Evolutionary conservation across 2,113 vertebrate species (phyloP), one percentile per base, ranked within the genome.

Genomic region (Erythrolamprus reginae): DNA sequence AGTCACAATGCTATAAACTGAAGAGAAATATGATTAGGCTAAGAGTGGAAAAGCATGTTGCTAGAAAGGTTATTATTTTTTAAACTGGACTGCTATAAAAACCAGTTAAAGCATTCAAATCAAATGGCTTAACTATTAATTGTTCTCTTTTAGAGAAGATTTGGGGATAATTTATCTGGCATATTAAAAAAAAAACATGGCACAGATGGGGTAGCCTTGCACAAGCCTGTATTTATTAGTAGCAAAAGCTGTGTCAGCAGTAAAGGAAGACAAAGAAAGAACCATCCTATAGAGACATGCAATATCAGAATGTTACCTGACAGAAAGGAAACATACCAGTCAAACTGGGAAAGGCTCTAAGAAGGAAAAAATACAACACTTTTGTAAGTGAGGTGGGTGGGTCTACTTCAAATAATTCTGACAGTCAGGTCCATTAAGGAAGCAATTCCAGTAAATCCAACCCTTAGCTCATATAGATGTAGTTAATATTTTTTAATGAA

Each of bases 251-350:
- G 55, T 10, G 45, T 9, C 4, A 45, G 52, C 70, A 90, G 48
- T 77, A 83, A 45, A 85, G 84, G n/a, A 84, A 84, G 86, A 70
- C 12, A 47, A 85, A n/a, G 45, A 77, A 24, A 55, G 56, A 42
- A 19, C 19, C n/a, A 53, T 52, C 87, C 87, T 85, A 45, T 38
- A 70, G 70, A 61, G 52, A 26, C 86, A 90, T 88, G 92, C 92
- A 88, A 65, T 3, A 56, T n/a, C 89, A 82, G 55, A 89, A 47
- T 90, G 82, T 92, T 90, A 92, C 92, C 87, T 92, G 92, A 86
- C 51, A 42, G 92, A 88, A 90, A 90, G 77, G 85, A 92, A 61
- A 82, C 48, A 85, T 50, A 85, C 23, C 89, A 53, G 56, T 90
- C 92, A 90, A 86, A 85, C 12, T 89, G 52, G 58, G 92, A 50